phyloP scores from a whole-genome alignment of 2,888 invertebrate species.

The Andrena bicolor region DNA sequence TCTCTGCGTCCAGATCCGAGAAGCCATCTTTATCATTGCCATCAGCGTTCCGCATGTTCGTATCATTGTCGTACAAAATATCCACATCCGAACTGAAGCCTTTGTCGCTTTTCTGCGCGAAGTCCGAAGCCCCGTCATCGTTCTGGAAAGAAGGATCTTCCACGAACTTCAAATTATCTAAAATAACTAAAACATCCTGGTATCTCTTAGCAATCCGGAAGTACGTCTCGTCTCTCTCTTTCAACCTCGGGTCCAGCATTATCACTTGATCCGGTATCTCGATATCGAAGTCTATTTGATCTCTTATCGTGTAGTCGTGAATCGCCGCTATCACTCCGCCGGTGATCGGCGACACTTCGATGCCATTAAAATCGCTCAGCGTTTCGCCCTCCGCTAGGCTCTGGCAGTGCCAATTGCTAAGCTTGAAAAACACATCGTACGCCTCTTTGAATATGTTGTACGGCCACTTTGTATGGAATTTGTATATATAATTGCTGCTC shows the following conservation, averaged over 20 bases:
- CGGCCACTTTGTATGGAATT: constrained; percentile 86
- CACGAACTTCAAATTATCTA: constrained; percentile 64
- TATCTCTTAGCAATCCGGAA: constrained; percentile 83
- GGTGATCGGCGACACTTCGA: constrained; percentile 84
- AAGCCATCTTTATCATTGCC: constrained; percentile 19
- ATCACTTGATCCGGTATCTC: constrained; percentile 87
- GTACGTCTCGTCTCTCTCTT: constrained; percentile 85
- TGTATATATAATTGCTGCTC: constrained; percentile 82
- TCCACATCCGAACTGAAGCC: neutral
- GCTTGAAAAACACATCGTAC: constrained; percentile 75
- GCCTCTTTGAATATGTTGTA: constrained; percentile 84
- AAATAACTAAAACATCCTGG: constrained; percentile 81
- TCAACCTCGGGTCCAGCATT: constrained; percentile 86
- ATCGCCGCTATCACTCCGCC: constrained; percentile 86
- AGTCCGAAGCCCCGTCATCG: neutral
- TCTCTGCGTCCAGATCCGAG: constrained; percentile 29
- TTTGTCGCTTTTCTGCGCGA: neutral
- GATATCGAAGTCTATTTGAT: constrained; percentile 83
- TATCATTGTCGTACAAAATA: neutral
- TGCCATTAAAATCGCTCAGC: constrained; percentile 63
- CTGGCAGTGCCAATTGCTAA: constrained; percentile 71
- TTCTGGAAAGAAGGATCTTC: constrained; percentile 23
- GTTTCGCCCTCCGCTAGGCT: neutral
- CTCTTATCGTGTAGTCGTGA: constrained; percentile 83
- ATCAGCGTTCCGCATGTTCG: neutral